A percentile compares a stretch with the other conserved stretches of the same genome.
These are phyloP conservation scores for Ornithoptera alexandrae DNA, from an alignment of 2,888 invertebrate species.

Conservation along the genomic window DNA sequence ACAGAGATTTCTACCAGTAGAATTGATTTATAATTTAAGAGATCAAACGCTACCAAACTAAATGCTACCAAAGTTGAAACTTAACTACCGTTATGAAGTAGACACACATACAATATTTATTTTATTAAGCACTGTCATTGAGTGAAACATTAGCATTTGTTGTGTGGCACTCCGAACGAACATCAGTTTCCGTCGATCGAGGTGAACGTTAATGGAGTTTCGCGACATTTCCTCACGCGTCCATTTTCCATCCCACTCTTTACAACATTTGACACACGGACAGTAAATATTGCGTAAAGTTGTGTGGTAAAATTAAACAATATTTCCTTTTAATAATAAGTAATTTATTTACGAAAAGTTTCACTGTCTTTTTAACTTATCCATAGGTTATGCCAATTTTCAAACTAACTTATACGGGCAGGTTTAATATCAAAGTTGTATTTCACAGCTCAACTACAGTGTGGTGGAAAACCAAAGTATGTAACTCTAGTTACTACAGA, in stretches of 20 bases:
- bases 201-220: slow-evolving; percentile 27
- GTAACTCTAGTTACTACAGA: too few relatives aligned
- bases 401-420: too few relatives aligned
- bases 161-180: slow-evolving; percentile 13
- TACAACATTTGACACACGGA: slow-evolving; percentile 4
- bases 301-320: background rate
- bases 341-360: background rate
- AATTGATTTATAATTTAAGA: too few relatives aligned
- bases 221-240: slow-evolving; percentile 21
- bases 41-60: too few relatives aligned
- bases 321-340: background rate
- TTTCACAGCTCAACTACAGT: too few relatives aligned
- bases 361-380: too few relatives aligned
- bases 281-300: slow-evolving; percentile 1
- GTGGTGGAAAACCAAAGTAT: too few relatives aligned
- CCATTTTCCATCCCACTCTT: slow-evolving; percentile 22
- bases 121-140: background rate
- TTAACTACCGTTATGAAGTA: background rate
- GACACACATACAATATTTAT: background rate
- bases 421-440: too few relatives aligned
- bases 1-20: too few relatives aligned
- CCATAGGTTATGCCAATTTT: too few relatives aligned
- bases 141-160: slow-evolving; percentile 11
- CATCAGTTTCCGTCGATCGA: slow-evolving; percentile 9
- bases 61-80: too few relatives aligned